A percentile compares a stretch with the other conserved stretches of the same genome.
Evolutionary conservation across 2,113 vertebrate species (phyloP).

Genomic region (Carollia perspicillata): DNA sequence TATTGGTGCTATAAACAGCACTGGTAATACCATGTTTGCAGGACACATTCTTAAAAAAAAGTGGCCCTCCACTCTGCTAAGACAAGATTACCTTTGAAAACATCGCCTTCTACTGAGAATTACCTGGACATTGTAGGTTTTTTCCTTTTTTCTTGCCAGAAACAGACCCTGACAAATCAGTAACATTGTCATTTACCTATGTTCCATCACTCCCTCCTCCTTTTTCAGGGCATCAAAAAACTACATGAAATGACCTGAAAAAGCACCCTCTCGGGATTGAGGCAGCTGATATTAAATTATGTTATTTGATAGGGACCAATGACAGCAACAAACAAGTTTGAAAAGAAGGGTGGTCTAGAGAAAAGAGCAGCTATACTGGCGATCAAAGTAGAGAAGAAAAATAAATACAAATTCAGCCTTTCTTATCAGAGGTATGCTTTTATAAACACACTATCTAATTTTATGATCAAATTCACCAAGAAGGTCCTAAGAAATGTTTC

Average conservation of each 20-base stretch:
- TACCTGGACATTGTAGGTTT: neutral
- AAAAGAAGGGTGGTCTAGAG: slow-evolving; percentile 27
- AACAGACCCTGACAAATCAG: neutral
- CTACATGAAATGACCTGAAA: slow-evolving; percentile 53
- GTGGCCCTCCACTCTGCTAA: slow-evolving; percentile 51
- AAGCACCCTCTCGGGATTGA: slow-evolving; percentile 41
- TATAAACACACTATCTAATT: neutral
- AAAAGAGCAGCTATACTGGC: slow-evolving; percentile 27
- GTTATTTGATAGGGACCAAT: slow-evolving; percentile 18
- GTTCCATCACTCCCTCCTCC: neutral
- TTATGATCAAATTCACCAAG: slow-evolving; percentile 26
- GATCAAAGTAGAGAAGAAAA: slow-evolving; percentile 44
- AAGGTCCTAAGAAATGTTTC: slow-evolving; percentile 26
- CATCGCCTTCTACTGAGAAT: slow-evolving; percentile 48
- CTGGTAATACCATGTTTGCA: slow-evolving; percentile 36
- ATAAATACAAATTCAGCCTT: slow-evolving; percentile 52
- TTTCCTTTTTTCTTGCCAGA: neutral
- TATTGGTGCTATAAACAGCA: slow-evolving; percentile 14
- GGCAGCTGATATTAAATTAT: slow-evolving; percentile 23
- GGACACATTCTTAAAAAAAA: slow-evolving; percentile 25
- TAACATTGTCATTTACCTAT: slow-evolving; percentile 36
- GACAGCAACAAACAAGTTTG: slow-evolving; percentile 54
- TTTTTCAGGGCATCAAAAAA: slow-evolving; percentile 42
- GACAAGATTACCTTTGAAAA: slow-evolving; percentile 42
- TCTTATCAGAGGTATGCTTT: slow-evolving; percentile 9